These are phyloP conservation scores for Damaliscus lunatus DNA, from an alignment of 2,113 vertebrate genomes.

Conservation along the genomic window DNA sequence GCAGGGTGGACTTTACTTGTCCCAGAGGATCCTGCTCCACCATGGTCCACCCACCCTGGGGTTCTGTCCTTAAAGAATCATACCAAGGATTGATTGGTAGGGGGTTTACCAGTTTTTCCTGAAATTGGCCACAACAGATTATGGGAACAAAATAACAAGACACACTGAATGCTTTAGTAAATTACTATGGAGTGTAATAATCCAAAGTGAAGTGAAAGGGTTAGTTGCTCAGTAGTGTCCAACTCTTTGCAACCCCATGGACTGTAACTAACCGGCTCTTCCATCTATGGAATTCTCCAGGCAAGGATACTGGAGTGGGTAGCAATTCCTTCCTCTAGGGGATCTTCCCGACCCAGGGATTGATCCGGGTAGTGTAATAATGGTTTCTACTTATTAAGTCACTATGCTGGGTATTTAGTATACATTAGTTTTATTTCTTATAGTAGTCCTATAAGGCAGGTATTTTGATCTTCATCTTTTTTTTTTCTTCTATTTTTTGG, in stretches of 20 bases:
- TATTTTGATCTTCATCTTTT: background rate
- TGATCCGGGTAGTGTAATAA: background rate
- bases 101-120: background rate
- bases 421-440: background rate
- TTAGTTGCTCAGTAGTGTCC: background rate
- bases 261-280: background rate
- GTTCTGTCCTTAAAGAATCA: background rate
- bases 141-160: background rate
- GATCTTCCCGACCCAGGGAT: background rate
- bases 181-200: background rate
- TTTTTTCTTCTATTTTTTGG: background rate
- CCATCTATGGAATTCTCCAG: background rate
- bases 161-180: background rate
- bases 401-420: background rate
- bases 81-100: background rate
- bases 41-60: background rate
- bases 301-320: background rate
- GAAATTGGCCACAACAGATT: background rate
- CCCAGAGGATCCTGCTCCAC: background rate
- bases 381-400: background rate
- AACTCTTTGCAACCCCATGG: background rate
- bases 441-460: background rate
- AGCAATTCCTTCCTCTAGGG: background rate
- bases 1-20: background rate
- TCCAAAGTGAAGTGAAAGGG: background rate